phyloP scores from a whole-genome alignment of 2,797 vertebrate species.

The Podarcis siculus region DNA sequence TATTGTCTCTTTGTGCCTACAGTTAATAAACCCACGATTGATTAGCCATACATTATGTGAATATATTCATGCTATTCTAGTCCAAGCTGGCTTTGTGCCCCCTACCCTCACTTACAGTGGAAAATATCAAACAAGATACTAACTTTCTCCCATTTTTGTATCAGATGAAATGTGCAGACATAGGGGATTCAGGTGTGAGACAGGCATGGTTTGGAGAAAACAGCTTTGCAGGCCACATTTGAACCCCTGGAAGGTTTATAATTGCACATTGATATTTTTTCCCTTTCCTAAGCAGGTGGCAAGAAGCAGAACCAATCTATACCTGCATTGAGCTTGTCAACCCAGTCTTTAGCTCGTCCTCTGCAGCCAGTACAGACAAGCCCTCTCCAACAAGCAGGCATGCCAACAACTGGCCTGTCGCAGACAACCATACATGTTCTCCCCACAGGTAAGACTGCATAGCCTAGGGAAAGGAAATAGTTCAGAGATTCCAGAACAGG shows the following conservation, averaged over 20 bases:
- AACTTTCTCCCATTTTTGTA: too few species aligned
- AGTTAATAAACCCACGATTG: too few species aligned
- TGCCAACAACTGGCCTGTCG: constrained; percentile 78
- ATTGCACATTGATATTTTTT: not conserved
- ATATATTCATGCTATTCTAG: too few species aligned
- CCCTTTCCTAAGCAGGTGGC: constrained; percentile 65
- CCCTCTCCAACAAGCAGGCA: constrained; percentile 72
- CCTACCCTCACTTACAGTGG: too few species aligned
- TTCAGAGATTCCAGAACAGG: constrained; percentile 5
- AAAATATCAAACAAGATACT: too few species aligned
- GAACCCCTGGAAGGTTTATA: not conserved
- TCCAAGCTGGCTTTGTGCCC: too few species aligned
- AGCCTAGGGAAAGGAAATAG: not conserved
- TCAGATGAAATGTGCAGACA: too few species aligned
- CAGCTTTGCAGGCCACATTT: too few species aligned
- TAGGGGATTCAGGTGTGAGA: too few species aligned
- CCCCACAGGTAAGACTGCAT: constrained; percentile 76
- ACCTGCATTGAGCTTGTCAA: constrained; percentile 56
- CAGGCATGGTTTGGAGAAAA: too few species aligned
- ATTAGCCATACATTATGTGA: too few species aligned
- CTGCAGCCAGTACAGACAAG: constrained; percentile 72
- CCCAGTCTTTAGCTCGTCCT: constrained; percentile 72
- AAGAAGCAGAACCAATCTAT: constrained; percentile 74
- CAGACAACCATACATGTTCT: constrained; percentile 80
- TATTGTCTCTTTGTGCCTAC: too few species aligned